These are phyloP conservation scores for Calameuta pallipes DNA, from an alignment of 2,888 invertebrate species.

Conservation along the genomic window DNA sequence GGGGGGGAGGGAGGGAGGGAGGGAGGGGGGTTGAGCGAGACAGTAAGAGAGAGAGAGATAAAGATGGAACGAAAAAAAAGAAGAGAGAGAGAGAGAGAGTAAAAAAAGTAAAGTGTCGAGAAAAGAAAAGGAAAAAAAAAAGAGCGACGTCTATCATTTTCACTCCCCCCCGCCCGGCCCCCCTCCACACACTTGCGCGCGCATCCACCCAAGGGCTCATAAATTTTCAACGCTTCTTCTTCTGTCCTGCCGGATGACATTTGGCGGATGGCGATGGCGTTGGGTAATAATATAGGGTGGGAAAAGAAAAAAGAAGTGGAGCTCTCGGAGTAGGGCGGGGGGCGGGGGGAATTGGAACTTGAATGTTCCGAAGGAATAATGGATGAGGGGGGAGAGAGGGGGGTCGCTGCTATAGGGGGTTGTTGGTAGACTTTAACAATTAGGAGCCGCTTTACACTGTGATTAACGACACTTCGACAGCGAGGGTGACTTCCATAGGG, in stretches of 20 bases:
- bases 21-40: too few species aligned
- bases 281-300: not conserved
- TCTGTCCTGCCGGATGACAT: not conserved
- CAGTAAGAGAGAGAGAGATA: constrained; percentile 12
- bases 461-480: constrained; percentile 47
- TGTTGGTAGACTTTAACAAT: constrained; percentile 38
- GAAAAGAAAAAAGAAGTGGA: too few species aligned
- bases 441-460: constrained; percentile 55
- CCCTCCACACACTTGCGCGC: not conserved
- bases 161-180: not conserved
- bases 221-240: not conserved
- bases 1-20: too few species aligned
- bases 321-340: too few species aligned
- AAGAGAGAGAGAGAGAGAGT: not conserved
- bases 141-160: constrained; percentile 3
- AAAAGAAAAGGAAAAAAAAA: constrained; percentile 14
- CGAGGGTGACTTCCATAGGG: constrained; percentile 44
- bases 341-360: constrained; percentile 6
- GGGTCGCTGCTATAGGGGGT: constrained; percentile 40
- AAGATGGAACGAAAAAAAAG: constrained; percentile 7
- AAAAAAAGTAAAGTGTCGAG: constrained; percentile 6
- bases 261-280: not conserved
- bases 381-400: constrained; percentile 8
- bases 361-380: too few species aligned
- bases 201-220: not conserved